Evolutionary conservation across 2,888 invertebrate species (phyloP), one percentile per base, ranked within the genome.

Genomic region (Eumerus sabulonum): DNA sequence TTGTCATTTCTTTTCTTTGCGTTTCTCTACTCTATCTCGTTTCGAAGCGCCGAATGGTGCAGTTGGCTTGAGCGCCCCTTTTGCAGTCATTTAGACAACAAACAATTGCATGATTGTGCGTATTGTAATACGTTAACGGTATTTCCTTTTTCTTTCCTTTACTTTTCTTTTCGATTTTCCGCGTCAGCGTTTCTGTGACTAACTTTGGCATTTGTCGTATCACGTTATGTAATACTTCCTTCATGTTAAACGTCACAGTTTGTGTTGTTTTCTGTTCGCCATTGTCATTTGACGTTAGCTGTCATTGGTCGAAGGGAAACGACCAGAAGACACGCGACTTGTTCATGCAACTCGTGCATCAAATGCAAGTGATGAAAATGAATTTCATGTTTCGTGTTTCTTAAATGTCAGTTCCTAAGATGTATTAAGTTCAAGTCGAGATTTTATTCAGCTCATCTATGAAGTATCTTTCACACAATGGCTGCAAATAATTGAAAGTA

Each of bases 141-240:
- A 54, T 27, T 7, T 27, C 3, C 7, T 27, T 27, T 2, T 27
- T 27, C 3, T 27, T 27, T 27, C n/a, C n/a, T 27, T 27, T 7
- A 27, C 27, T 27, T 27, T 27, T 27, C 27, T 27, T 27, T 27
- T 27, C 27, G 27, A 27, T 27, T 27, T 27, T 27, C 27, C 7
- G 27, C 27, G 3, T 27, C 27, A 27, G 3, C 27, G 27, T 27
- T 27, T 27, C 27, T 27, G 27, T 27, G 7, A 27, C 27, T 27
- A 27, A 27, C 27, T 27, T 27, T 27, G 27, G 27, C 27, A 27
- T 7, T 7, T 2, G 27, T 7, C 27, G 27, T 27, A 7, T 27
- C 7, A 4, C 74, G 54, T 79, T 79, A 59, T 35, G 68, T 50
- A 79, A 79, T 60, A 74, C 68, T 79, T 79, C 60, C 74, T 70